phyloP scores from a whole-genome alignment of 2,888 invertebrate genomes.

The Papilio demoleus region DNA sequence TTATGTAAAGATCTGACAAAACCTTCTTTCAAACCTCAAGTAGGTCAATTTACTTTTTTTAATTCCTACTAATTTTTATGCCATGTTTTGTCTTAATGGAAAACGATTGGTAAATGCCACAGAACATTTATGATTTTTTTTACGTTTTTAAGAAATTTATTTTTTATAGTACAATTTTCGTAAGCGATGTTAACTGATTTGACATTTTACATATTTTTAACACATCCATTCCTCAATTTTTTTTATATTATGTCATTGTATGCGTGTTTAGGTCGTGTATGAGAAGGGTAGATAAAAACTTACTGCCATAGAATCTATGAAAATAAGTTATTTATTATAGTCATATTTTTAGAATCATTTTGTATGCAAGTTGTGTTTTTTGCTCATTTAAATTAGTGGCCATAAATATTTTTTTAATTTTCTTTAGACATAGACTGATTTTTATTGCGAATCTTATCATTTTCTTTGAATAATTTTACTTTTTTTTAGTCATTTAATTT shows the following conservation, averaged over 20 bases:
- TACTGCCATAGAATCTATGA: constrained; percentile 7
- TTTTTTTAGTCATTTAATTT: constrained; percentile 29
- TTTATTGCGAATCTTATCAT: constrained; percentile 23
- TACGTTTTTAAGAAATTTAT: not conserved
- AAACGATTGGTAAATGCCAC: too few species aligned
- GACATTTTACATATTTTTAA: constrained; percentile 27
- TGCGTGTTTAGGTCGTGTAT: not conserved
- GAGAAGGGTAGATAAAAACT: constrained; percentile 26
- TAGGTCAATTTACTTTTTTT: too few species aligned
- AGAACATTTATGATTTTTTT: too few species aligned
- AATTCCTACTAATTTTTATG: too few species aligned
- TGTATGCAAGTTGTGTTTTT: constrained; percentile 26
- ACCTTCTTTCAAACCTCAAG: too few species aligned
- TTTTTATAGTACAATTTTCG: not conserved
- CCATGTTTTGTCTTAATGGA: too few species aligned
- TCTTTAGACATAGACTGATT: constrained; percentile 34
- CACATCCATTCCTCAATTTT: not conserved
- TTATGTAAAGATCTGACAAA: too few species aligned
- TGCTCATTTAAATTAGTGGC: constrained; percentile 36
- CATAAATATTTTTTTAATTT: constrained; percentile 24
- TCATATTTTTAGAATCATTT: constrained; percentile 35
- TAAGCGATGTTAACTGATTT: not conserved
- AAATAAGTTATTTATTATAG: constrained; percentile 36
- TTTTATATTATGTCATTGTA: not conserved
- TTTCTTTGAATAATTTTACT: not conserved